Conservation (phyloP, 1,140 invertebrate genomes). For the Eubasilissa regina region DNA sequence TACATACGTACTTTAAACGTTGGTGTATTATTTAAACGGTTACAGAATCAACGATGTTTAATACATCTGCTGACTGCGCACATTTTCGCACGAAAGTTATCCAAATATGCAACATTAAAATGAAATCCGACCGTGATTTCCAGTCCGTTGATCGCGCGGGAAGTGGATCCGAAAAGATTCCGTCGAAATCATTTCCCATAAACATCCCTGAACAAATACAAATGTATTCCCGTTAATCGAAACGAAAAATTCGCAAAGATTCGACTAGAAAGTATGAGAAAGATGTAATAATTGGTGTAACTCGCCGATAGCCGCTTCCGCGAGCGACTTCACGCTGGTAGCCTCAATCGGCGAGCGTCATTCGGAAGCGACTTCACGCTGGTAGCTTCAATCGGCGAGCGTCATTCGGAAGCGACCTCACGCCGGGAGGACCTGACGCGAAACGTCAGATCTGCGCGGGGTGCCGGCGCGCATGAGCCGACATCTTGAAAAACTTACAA, state of each 20-base stretch:
- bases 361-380: slow-evolving; percentile 1
- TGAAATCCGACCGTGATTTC: background rate
- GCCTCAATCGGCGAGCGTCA: slow-evolving; percentile 7
- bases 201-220: slow-evolving; percentile 17
- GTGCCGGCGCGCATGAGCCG: slow-evolving; percentile 10
- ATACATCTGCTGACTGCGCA: background rate
- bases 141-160: background rate
- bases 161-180: background rate
- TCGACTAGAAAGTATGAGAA: background rate
- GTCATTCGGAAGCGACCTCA: background rate
- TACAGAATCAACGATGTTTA: no score
- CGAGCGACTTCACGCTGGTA: slow-evolving; percentile 7
- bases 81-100: slow-evolving; percentile 8
- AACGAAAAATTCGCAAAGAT: slow-evolving; percentile 2
- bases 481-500: slow-evolving; percentile 6
- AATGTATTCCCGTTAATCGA: background rate
- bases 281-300: slow-evolving; percentile 30
- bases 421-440: slow-evolving; percentile 10
- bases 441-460: slow-evolving; percentile 29
- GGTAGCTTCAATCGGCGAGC: slow-evolving; percentile 10
- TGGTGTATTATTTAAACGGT: no score
- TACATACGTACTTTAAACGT: no score
- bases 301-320: background rate
- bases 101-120: slow-evolving; percentile 14
- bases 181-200: slow-evolving; percentile 15